Conservation (phyloP, 2,113 vertebrate genomes). For the Calonectris borealis region DNA sequence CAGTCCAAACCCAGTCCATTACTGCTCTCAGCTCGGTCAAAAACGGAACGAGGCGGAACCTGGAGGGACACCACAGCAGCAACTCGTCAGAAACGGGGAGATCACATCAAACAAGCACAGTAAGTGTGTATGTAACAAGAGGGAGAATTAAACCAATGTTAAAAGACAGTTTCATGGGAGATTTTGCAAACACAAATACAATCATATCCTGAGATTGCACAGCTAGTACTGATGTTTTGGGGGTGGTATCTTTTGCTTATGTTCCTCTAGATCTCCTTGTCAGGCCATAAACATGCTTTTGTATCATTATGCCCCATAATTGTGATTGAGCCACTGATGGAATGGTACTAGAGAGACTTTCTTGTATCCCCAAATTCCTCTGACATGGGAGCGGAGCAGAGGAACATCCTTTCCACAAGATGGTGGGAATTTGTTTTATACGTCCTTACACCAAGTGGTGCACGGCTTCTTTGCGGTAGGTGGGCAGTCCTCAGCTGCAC, state of each 20-base stretch:
- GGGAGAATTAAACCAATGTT: neutral
- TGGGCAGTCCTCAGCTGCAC: neutral
- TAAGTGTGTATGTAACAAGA: neutral
- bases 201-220: neutral
- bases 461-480: neutral
- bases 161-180: neutral
- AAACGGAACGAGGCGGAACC: slow-evolving; percentile 96
- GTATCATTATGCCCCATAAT: neutral
- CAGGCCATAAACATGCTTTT: neutral
- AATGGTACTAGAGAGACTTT: neutral
- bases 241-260: neutral
- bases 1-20: slow-evolving; percentile 99
- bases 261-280: neutral
- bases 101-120: neutral
- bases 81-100: neutral
- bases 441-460: neutral
- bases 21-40: slow-evolving; percentile 95
- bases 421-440: neutral
- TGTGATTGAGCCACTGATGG: neutral
- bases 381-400: neutral
- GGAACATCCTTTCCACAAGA: neutral
- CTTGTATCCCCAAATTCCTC: neutral
- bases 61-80: slow-evolving; percentile 56
- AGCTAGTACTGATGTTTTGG: neutral
- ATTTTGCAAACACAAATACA: neutral